Evolutionary conservation across 1,140 invertebrate species (phyloP), one percentile per base, ranked within the genome.

Genomic region (Eumaeus atala): DNA sequence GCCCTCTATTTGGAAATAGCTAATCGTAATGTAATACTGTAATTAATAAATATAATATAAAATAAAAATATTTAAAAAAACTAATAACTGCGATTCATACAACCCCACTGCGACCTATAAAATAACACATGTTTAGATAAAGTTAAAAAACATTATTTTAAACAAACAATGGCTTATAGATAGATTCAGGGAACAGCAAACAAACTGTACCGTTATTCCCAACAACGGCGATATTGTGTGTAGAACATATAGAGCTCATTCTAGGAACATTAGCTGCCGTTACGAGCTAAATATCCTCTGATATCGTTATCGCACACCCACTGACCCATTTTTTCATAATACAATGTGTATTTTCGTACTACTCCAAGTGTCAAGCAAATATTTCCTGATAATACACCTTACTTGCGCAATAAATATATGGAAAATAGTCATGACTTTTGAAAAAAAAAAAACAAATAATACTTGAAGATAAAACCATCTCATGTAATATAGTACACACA

Each of bases 301-400:
- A 10, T 44, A 44, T 44, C 40, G 40, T 17, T 44, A 44, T 44
- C 44, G 51, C 16, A 10, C n/a, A 44, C 53, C 53, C 28, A 55
- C 51, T 62, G 53, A 61, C 69, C 59, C 40, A 62, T 59, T 59
- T 63, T 44, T 28, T 28, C n/a, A 6, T 58, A 44, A 35, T 34
- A 51, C 11, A 37, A 55, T 55, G 17, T 60, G 48, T 33, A 51
- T 42, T 40, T 52, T 50, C 14, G 17, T 17, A 40, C 34, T 35
- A 55, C 36, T 12, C 12, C 17, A 37, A 54, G 34, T 49, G 33
- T 49, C 49, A 42, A 51, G 37, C 38, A 61, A 55, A 56, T 62
- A 52, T 58, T 61, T 36, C 35, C 3, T 35, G 51, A 51, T 51
- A 51, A 37, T 10, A 17, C 28, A 49, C 4, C 7, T 17, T 8